Conservation (phyloP, 2,797 vertebrate species). For the Parotocinclus haroldoi region DNA sequence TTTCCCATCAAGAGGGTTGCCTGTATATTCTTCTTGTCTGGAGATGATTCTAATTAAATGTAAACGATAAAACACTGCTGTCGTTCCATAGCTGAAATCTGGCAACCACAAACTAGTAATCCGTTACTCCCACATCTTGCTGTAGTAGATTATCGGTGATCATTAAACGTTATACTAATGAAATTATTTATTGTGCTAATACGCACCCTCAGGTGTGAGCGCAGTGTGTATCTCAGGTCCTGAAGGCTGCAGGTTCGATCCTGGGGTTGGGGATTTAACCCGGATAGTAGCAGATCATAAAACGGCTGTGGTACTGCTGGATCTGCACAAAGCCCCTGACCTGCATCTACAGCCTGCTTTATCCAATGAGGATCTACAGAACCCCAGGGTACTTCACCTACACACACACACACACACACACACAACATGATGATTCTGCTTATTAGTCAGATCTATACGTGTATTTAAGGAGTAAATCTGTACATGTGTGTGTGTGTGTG, state of each 20-base stretch:
- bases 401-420: constrained; percentile 10
- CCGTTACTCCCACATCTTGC: too few species aligned
- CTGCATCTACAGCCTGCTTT: constrained; percentile 58
- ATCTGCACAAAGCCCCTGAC: constrained; percentile 52
- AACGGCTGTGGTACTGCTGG: constrained; percentile 59
- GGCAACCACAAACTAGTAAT: too few species aligned
- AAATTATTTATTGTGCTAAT: neutral
- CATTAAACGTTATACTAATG: too few species aligned
- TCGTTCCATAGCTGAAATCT: too few species aligned
- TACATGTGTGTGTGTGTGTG: constrained; percentile 4
- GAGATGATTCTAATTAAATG: too few species aligned
- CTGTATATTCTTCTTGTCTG: too few species aligned
- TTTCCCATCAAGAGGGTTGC: too few species aligned
- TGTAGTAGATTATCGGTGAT: too few species aligned
- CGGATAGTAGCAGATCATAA: constrained; percentile 58
- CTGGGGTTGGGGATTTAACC: constrained; percentile 52
- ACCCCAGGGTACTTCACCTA: constrained; percentile 67
- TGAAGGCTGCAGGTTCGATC: constrained; percentile 61
- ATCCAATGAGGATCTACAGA: constrained; percentile 51
- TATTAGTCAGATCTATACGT: neutral
- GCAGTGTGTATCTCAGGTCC: constrained; percentile 56
- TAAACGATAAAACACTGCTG: too few species aligned
- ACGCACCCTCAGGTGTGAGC: constrained; percentile 47
- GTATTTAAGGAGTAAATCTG: neutral
- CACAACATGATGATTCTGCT: neutral